Evolutionary conservation across 2,888 invertebrate genomes (phyloP).

Genomic region (Pardosa pseudoannulata): DNA sequence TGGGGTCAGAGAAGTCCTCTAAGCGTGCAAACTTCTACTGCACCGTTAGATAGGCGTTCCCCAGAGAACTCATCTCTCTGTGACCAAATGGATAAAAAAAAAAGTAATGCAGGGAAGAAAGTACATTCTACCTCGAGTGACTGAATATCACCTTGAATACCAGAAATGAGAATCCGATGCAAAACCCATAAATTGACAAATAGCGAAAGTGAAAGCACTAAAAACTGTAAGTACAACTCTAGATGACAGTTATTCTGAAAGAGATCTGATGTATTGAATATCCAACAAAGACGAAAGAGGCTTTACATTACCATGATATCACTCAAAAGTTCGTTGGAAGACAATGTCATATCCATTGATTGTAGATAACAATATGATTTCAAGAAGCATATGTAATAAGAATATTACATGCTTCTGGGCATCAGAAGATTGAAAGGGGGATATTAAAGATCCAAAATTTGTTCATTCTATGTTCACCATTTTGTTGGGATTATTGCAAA

Average conservation of each 20-base stretch:
- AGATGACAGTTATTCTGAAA: not conserved
- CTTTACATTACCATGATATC: slow-evolving; percentile 32
- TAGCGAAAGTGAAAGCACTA: slow-evolving; percentile 26
- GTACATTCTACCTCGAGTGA: slow-evolving; percentile 49
- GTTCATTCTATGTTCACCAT: too few species aligned
- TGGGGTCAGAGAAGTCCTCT: slow-evolving; percentile 50
- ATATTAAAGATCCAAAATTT: too few species aligned
- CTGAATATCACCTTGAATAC: slow-evolving; percentile 57
- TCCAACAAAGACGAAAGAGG: not conserved
- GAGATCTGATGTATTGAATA: not conserved
- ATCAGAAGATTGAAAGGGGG: too few species aligned
- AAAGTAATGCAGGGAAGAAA: slow-evolving; percentile 24
- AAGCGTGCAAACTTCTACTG: slow-evolving; percentile 32
- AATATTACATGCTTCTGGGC: too few species aligned
- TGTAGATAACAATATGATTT: not conserved
- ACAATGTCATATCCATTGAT: not conserved
- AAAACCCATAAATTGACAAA: slow-evolving; percentile 24
- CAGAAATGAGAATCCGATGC: slow-evolving; percentile 23
- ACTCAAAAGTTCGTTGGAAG: not conserved
- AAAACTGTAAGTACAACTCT: not conserved
- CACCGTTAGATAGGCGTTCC: slow-evolving; percentile 28
- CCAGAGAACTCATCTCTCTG: slow-evolving; percentile 34
- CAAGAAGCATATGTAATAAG: not conserved
- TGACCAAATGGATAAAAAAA: slow-evolving; percentile 41
- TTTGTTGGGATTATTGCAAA: too few species aligned